Percentiles rank a stretch among this genome's conserved stretches.
Conservation (phyloP, 2,113 vertebrate species). For the Lycaon pictus region DNA sequence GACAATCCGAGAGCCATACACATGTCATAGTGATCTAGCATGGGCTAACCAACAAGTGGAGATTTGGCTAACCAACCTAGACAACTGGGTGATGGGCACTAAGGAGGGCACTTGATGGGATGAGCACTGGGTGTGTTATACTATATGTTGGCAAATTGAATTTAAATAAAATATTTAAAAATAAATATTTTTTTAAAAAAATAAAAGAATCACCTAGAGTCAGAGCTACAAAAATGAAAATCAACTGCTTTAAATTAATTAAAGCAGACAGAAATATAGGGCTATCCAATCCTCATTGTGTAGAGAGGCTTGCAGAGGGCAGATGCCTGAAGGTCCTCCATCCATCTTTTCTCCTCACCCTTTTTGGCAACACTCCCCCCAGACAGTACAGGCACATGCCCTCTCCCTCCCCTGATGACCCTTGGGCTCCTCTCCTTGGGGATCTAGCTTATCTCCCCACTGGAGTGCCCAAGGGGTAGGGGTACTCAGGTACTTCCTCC, state of each 20-base stretch:
- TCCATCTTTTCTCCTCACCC: not conserved
- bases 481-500: accelerated
- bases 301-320: not conserved
- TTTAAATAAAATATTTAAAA: too few relatives aligned
- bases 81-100: too few relatives aligned
- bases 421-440: not conserved
- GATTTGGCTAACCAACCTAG: not conserved
- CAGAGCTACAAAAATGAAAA: not conserved
- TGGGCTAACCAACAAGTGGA: not conserved
- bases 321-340: not conserved
- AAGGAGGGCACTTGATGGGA: too few relatives aligned
- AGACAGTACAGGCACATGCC: not conserved
- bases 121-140: too few relatives aligned
- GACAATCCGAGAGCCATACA: not conserved
- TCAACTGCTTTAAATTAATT: not conserved
- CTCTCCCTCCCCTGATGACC: not conserved
- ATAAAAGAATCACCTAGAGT: not conserved
- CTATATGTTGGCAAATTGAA: too few relatives aligned
- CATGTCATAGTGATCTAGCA: not conserved
- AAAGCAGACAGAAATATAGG: not conserved
- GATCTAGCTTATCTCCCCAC: not conserved
- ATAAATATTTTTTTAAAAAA: too few relatives aligned
- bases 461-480: not conserved
- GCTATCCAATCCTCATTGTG: not conserved
- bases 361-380: not conserved